These are phyloP conservation scores for Rhinogobio ventralis DNA, from an alignment of 2,797 vertebrate genomes.

Conservation along the genomic window DNA sequence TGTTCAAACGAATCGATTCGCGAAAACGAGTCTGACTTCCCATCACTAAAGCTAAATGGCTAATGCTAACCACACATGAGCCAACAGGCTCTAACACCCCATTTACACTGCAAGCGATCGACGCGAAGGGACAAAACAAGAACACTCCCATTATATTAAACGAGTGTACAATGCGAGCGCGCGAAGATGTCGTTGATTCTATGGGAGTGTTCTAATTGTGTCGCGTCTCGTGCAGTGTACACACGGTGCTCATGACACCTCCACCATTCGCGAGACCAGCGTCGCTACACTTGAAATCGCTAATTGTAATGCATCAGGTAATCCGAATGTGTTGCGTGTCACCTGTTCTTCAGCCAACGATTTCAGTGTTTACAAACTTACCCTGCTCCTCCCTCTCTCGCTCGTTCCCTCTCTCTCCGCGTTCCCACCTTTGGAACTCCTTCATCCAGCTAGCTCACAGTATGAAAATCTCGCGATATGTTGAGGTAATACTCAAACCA, in stretches of 20 bases:
- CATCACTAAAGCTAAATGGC: constrained; percentile 48
- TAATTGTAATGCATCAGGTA: constrained; percentile 9
- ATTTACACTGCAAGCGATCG: neutral
- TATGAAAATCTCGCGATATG: constrained; percentile 72
- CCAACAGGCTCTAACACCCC: constrained; percentile 9
- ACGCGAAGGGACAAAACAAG: constrained; percentile 10
- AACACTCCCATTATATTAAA: neutral
- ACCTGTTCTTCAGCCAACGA: constrained; percentile 32
- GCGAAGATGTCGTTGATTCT: neutral
- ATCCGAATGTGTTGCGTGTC: neutral
- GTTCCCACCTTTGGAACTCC: constrained; percentile 52
- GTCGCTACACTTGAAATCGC: neutral
- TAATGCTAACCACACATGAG: constrained; percentile 54
- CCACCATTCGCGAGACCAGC: neutral
- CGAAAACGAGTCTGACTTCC: neutral
- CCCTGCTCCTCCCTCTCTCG: constrained; percentile 73
- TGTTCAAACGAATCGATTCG: constrained; percentile 9
- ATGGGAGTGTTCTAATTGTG: constrained; percentile 24
- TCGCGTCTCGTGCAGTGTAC: neutral
- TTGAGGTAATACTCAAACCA: constrained; percentile 46
- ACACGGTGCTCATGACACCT: constrained; percentile 23
- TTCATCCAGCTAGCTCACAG: constrained; percentile 10
- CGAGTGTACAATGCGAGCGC: neutral
- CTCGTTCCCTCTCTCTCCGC: constrained; percentile 59
- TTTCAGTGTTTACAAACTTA: constrained; percentile 67